Base-by-base conservation (phyloP, 2,113 vertebrate genomes). In the Cebidichthys violaceus region DNA sequence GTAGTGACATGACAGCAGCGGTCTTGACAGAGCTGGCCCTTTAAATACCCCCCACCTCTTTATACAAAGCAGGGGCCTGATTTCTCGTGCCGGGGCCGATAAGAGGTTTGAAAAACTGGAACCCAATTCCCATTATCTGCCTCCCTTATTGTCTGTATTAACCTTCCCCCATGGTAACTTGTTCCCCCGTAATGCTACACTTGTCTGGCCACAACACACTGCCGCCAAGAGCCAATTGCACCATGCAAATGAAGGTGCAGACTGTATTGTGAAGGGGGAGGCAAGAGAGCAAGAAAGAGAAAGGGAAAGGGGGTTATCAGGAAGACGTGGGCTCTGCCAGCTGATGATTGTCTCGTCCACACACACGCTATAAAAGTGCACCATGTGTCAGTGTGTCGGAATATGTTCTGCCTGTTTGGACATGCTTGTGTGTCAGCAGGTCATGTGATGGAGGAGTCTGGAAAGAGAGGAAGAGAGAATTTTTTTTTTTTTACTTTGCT, bases 91-190 rank as follows among this genome's bases (percentile, higher is more conserved):
- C 27, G 24, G 65, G 69, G 74, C 90, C 86, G 95, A 96, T 95
- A 96, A 96, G 95, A 95, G 95, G 96, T 95, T 95, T 95, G 96
- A 95, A 95, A 95, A 96, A 96, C 96, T 96, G 95, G 94, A 92
- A 95, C 94, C 95, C 94, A 95, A 95, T 96, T 95, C 96, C 93
- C 94, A 96, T 96, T 94, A 93, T 95, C 96, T 95, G 96, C 94
- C 95, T 96, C 94, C 94, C 95, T 95, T 96, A 95, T 96, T 97
- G 97, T 97, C 96, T 95, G 95, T 91, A 92, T 96, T 97, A 98
- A 98, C 97, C 96, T 98, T 97, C 96, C 96, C 96, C 96, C 96
- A 94, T 93, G 95, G 96, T 96, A 96, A 96, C 96, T 97, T 97
- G 97, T 97, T 97, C 96, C 93, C 89, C 86, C 57, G 94, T 96